Percentiles rank a stretch among this genome's conserved stretches.
Conservation (phyloP, 2,113 vertebrate species). For the Serranochromis macrocephalus region DNA sequence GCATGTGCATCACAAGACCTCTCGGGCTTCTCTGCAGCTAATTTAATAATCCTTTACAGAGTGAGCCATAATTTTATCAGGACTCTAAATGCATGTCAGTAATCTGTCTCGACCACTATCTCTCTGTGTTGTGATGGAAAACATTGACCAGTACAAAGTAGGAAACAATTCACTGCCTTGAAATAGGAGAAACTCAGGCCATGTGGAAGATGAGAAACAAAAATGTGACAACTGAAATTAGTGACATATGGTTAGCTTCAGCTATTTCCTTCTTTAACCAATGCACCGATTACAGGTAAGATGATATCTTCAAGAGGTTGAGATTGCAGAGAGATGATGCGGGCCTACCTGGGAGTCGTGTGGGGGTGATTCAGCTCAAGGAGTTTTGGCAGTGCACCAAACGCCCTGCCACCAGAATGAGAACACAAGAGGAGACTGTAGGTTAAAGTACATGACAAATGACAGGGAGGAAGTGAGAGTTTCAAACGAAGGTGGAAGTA, state of each 20-base stretch:
- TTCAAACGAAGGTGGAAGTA: conserved; percentile 60
- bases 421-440: neutral
- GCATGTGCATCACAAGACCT: conserved; percentile 60
- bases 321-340: neutral
- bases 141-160: neutral
- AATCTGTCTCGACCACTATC: neutral
- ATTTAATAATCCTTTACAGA: conserved; percentile 53
- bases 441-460: conserved; percentile 40
- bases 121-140: conserved; percentile 8
- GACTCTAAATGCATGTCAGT: conserved; percentile 29
- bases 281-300: neutral
- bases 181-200: neutral
- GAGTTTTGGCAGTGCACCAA: conserved; percentile 5
- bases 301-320: neutral
- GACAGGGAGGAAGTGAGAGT: conserved; percentile 69
- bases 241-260: neutral
- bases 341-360: conserved; percentile 60
- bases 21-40: conserved; percentile 14
- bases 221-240: neutral
- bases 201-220: neutral
- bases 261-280: neutral
- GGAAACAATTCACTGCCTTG: neutral
- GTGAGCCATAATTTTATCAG: conserved; percentile 49
- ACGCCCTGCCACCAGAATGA: conserved; percentile 42
- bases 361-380: conserved; percentile 1